Evolutionary conservation across 2,888 invertebrate genomes (phyloP).

Genomic region (Callinectes sapidus): DNA sequence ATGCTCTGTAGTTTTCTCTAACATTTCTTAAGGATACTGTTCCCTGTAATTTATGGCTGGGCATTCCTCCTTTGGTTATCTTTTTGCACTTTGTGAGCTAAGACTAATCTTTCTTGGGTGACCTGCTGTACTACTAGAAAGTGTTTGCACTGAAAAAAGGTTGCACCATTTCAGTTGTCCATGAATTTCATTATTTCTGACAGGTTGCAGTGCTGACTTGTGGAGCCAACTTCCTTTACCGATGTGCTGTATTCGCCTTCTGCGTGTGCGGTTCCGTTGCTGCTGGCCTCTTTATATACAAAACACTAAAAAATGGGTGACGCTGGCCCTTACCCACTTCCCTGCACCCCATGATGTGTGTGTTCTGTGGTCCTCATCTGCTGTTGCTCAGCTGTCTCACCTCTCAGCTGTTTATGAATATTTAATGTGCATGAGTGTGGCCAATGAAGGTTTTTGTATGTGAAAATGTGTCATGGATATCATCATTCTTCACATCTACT

Average conservation of each 20-base stretch:
- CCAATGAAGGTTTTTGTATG: not conserved
- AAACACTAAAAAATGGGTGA: constrained; percentile 61
- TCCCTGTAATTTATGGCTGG: no score
- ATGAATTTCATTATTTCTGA: not conserved
- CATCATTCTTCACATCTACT: not conserved
- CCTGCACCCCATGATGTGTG: not conserved
- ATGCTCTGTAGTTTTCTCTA: no score
- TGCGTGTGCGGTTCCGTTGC: constrained; percentile 57
- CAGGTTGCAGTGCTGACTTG: constrained; percentile 60
- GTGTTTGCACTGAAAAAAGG: not conserved
- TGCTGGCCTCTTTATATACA: constrained; percentile 58
- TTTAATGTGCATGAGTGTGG: not conserved
- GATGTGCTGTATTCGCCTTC: constrained; percentile 51
- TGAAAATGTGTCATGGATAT: not conserved
- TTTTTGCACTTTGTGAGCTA: not conserved
- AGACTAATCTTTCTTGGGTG: not conserved
- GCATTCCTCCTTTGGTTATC: no score
- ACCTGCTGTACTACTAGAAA: not conserved
- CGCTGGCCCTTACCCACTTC: constrained; percentile 19
- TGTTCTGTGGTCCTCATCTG: not conserved
- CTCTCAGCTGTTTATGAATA: not conserved
- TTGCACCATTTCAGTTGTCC: not conserved
- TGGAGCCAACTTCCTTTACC: constrained; percentile 53
- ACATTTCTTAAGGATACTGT: no score
- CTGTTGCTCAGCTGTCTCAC: constrained; percentile 1